A percentile compares a stretch with the other conserved stretches of the same genome.
These are phyloP conservation scores for Platyura marginata DNA, from an alignment of 1,140 invertebrate genomes.

Conservation along the genomic window DNA sequence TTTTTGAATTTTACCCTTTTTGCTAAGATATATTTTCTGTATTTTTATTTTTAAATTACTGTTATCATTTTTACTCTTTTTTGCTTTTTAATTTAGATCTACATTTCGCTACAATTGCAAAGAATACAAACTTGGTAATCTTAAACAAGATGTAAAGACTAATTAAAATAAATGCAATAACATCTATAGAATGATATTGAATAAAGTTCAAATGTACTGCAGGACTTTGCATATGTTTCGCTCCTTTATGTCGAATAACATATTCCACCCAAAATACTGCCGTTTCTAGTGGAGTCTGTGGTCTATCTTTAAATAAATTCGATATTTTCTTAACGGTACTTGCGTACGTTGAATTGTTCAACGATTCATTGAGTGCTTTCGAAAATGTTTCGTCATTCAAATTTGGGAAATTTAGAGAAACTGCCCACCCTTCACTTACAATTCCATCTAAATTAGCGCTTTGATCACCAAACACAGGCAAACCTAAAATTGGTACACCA, in stretches of 20 bases:
- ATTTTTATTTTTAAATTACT: too few relatives aligned
- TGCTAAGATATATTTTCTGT: too few relatives aligned
- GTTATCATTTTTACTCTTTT: too few relatives aligned
- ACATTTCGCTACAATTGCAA: too few relatives aligned
- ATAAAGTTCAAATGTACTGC: too few relatives aligned
- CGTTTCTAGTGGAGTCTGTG: constrained; percentile 11
- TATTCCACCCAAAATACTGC: constrained; percentile 20
- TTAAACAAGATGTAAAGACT: too few relatives aligned
- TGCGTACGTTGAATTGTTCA: constrained; percentile 11
- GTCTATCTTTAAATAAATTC: constrained; percentile 18
- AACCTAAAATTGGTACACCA: constrained; percentile 17
- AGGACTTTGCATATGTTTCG: constrained; percentile 24
- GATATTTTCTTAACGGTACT: constrained; percentile 14
- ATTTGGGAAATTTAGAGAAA: not conserved
- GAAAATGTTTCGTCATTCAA: not conserved
- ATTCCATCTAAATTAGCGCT: constrained; percentile 23
- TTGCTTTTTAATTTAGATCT: too few relatives aligned
- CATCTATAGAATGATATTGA: too few relatives aligned
- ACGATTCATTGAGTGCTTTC: not conserved
- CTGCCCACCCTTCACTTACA: constrained; percentile 1
- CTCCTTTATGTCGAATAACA: constrained; percentile 26
- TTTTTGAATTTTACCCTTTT: too few relatives aligned
- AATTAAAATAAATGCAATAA: too few relatives aligned
- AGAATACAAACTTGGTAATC: too few relatives aligned
- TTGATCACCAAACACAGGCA: constrained; percentile 28